phyloP scores from a whole-genome alignment of 2,797 vertebrate genomes.

The Hemibagrus guttatus region DNA sequence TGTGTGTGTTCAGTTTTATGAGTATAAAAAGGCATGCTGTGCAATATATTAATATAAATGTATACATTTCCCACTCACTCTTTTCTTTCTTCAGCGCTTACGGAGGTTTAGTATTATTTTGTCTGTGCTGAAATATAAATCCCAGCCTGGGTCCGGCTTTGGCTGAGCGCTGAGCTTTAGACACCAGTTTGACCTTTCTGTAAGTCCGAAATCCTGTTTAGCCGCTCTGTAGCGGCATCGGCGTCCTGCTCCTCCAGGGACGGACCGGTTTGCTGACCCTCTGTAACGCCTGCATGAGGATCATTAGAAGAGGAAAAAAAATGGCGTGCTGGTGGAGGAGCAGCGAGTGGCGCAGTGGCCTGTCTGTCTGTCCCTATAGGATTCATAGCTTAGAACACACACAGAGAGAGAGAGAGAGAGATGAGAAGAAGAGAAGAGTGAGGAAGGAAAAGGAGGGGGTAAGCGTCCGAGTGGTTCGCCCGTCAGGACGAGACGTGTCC shows the following conservation, averaged over 20 bases:
- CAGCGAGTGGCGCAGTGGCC: slow-evolving; percentile 69
- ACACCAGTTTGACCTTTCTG: not conserved
- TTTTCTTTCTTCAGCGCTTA: too few species aligned
- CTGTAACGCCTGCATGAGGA: slow-evolving; percentile 37
- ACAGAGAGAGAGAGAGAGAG: slow-evolving; percentile 37
- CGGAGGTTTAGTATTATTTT: not conserved
- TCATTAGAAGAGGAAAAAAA: slow-evolving; percentile 33
- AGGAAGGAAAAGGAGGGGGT: slow-evolving; percentile 59
- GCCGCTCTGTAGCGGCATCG: not conserved
- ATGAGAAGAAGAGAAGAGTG: slow-evolving; percentile 48
- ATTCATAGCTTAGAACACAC: slow-evolving; percentile 75
- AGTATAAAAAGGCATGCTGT: not conserved
- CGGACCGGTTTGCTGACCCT: not conserved
- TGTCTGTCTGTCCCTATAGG: slow-evolving; percentile 71
- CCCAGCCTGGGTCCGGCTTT: too few species aligned
- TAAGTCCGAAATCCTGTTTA: not conserved
- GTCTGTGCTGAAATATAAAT: too few species aligned
- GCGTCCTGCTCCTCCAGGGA: not conserved
- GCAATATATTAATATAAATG: not conserved
- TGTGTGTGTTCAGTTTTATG: not conserved
- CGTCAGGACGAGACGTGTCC: slow-evolving; percentile 78
- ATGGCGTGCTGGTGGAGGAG: not conserved
- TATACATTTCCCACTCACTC: not conserved
- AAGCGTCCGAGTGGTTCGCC: slow-evolving; percentile 71
- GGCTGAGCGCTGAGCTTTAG: not conserved